Conservation (phyloP, 2,797 vertebrate genomes). For the Tragelaphus oryx region DNA sequence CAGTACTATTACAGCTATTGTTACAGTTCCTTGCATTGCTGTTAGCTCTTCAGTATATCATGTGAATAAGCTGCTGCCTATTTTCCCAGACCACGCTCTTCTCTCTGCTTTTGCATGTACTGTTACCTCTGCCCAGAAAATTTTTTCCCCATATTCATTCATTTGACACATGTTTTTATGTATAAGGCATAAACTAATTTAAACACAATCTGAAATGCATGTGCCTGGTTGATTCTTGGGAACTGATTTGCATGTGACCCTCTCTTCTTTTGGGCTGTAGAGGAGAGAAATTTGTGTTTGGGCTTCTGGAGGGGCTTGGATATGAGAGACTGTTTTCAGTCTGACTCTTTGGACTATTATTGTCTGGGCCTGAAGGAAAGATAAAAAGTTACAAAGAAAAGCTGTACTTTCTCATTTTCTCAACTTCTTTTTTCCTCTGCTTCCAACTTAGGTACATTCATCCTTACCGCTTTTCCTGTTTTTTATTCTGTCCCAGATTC, state of each 20-base stretch:
- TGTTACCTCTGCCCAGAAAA: background rate
- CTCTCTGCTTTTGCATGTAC: background rate
- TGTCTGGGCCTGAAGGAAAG: background rate
- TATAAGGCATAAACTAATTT: background rate
- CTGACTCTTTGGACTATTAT: background rate
- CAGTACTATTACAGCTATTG: background rate
- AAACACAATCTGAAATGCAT: background rate
- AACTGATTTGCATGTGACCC: conserved; percentile 2
- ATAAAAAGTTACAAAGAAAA: background rate
- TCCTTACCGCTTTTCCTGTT: background rate
- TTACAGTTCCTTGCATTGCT: background rate
- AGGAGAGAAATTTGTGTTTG: conserved; percentile 14
- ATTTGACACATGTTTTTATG: background rate
- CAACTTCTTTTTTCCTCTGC: background rate
- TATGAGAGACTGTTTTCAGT: background rate
- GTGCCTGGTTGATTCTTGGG: background rate
- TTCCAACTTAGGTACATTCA: background rate
- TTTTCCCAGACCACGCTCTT: background rate
- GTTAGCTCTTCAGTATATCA: background rate
- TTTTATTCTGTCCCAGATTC: conserved; percentile 1
- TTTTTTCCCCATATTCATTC: background rate
- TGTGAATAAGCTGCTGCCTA: background rate
- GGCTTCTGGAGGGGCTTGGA: background rate
- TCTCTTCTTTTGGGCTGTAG: background rate
- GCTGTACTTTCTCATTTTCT: conserved; percentile 5